Evolutionary conservation across 2,113 vertebrate species (phyloP), one percentile per base, ranked within the genome.

Genomic region (Nanorana parkeri): DNA sequence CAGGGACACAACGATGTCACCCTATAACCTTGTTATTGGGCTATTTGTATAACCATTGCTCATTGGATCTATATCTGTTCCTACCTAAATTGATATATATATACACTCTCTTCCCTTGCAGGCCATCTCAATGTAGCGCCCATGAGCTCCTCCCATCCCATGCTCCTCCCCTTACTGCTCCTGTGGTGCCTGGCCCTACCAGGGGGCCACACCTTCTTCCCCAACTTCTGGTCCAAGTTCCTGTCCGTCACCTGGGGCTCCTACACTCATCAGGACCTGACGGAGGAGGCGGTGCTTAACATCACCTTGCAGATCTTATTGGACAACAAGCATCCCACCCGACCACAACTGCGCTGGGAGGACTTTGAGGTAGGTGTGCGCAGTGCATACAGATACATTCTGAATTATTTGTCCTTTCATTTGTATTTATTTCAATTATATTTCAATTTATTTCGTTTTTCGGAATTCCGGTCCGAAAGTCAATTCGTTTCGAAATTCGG

Each of bases 261-360:
- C 0, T 17, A 92, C 87, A 96, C 94, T 26, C 95, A 96, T 84
- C 95, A 96, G 86, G 91, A 94, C 83, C 94, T 96, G 84, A 96
- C 95, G 0, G 94, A 96, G 84, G 90, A 92, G 72, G 93, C 94
- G 0, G 88, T 93, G 0, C 88, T 95, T 64, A 95, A 93, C 0
- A 68, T 94, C 83, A 96, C 95, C 41, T 65, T 90, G 21, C 86
- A 89, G 68, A 87, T 92, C 28, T 87, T 92, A 66, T 77, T 85
- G 52, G 89, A 89, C 16, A 76, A 47, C 51, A 84, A 86, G 0
- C 86, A 85, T 26, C 83, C 84, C 0, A 81, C 51, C 0, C 69
- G 78, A 23, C 80, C 81, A 0, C 80, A 28, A 0, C 75, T 92
- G 17, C 74, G 0, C 1, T 81, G 65, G 6, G 56, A 88, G 23